Conservation (phyloP, 1,140 invertebrate species). For the Cyclargus thomasi region DNA sequence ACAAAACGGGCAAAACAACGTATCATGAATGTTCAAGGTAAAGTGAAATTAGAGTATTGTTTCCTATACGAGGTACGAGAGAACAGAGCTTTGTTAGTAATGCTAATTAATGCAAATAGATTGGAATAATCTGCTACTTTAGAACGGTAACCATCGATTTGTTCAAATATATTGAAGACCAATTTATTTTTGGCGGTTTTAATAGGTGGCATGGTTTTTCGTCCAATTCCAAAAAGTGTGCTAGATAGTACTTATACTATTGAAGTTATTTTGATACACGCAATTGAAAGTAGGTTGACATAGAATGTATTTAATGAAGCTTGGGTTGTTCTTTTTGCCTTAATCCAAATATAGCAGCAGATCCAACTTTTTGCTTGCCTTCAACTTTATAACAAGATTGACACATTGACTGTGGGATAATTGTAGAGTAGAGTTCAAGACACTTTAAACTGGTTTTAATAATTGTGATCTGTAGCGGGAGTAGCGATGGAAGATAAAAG, state of each 20-base stretch:
- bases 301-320: neutral
- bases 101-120: conserved; percentile 17
- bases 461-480: neutral
- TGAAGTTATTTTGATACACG: neutral
- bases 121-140: neutral
- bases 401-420: neutral
- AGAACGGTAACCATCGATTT: neutral
- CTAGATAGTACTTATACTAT: neutral
- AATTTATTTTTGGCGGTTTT: no score
- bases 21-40: neutral
- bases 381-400: neutral
- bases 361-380: neutral
- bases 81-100: conserved; percentile 22
- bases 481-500: neutral
- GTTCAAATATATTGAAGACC: neutral
- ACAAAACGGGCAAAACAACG: neutral
- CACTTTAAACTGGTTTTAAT: neutral
- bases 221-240: no score
- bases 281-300: neutral
- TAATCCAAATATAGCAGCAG: neutral
- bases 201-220: no score
- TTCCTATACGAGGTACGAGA: neutral
- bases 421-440: neutral
- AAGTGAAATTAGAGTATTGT: neutral
- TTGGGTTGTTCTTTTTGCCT: neutral